Conservation (phyloP, 2,113 vertebrate species). For the Cryptomyrus ogoouensis region DNA sequence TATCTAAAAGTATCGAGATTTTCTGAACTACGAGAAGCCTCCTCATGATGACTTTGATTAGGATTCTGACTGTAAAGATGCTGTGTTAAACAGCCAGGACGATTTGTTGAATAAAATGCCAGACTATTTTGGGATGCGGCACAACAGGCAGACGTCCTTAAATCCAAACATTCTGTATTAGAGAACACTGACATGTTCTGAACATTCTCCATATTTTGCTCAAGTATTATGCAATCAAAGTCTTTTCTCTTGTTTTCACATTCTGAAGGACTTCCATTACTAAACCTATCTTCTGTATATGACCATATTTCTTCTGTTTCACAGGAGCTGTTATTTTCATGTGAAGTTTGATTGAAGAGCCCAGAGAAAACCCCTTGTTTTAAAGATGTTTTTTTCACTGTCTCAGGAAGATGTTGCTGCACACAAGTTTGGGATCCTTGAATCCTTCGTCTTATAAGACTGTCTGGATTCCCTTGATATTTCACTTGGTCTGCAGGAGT, state of each 20-base stretch:
- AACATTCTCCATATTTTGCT: constrained; percentile 37
- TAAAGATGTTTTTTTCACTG: constrained; percentile 28
- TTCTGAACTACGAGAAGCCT: constrained; percentile 44
- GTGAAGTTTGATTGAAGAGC: constrained; percentile 55
- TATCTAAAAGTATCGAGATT: constrained; percentile 43
- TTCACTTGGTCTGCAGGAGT: constrained; percentile 19
- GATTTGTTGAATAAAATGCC: constrained; percentile 42
- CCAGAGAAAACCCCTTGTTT: constrained; percentile 62
- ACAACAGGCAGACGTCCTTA: constrained; percentile 57
- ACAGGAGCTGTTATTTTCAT: constrained; percentile 43
- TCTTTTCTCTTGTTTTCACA: constrained; percentile 19
- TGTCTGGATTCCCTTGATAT: constrained; percentile 9
- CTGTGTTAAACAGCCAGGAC: constrained; percentile 49
- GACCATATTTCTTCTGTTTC: constrained; percentile 44
- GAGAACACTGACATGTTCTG: constrained; percentile 37
- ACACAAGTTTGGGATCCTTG: constrained; percentile 24
- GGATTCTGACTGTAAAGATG: constrained; percentile 14
- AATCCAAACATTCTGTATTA: constrained; percentile 55
- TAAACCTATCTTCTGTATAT: constrained; percentile 37
- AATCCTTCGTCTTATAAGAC: constrained; percentile 22
- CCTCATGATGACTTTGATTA: constrained; percentile 32
- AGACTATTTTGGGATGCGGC: constrained; percentile 49
- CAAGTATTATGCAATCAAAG: constrained; percentile 25
- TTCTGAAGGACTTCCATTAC: constrained; percentile 36
- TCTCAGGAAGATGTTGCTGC: constrained; percentile 22